phyloP scores from a whole-genome alignment of 2,888 invertebrate genomes.

The Limnephilus marmoratus region DNA sequence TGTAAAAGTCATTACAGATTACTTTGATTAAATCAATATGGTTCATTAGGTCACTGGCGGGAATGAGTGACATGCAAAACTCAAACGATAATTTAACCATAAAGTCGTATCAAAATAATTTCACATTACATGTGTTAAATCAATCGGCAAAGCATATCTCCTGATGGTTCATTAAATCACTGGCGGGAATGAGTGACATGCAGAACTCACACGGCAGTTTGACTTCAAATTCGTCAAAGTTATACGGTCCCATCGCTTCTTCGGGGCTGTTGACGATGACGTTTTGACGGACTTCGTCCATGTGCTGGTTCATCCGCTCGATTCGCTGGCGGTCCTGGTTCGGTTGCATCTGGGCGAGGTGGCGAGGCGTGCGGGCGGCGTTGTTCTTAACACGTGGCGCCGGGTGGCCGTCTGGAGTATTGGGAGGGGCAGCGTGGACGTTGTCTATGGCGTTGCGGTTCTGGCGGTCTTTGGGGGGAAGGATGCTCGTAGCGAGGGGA shows the following conservation, averaged over 20 bases:
- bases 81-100: constrained; percentile 79
- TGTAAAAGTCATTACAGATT: constrained; percentile 50
- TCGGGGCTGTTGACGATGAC: neutral
- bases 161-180: constrained; percentile 78
- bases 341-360: neutral
- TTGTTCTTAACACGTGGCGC: constrained; percentile 19
- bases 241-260: constrained; percentile 27
- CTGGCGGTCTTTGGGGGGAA: constrained; percentile 51
- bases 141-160: constrained; percentile 69
- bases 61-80: constrained; percentile 77
- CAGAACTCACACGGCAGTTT: constrained; percentile 81
- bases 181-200: constrained; percentile 74
- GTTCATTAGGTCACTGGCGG: constrained; percentile 75
- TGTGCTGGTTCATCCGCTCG: constrained; percentile 4
- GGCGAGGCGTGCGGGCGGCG: neutral
- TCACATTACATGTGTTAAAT: neutral
- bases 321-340: constrained; percentile 2
- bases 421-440: constrained; percentile 68
- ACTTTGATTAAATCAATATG: constrained; percentile 71
- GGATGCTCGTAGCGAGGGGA: constrained; percentile 71
- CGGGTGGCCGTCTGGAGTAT: constrained; percentile 60
- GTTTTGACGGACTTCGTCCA: constrained; percentile 21
- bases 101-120: constrained; percentile 40
- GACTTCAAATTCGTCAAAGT: constrained; percentile 69
- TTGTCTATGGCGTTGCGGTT: constrained; percentile 65